Base-by-base conservation (phyloP, 30 jellyfish, hydroid and myxozoan genomes). In the Aurelia aurita region DNA sequence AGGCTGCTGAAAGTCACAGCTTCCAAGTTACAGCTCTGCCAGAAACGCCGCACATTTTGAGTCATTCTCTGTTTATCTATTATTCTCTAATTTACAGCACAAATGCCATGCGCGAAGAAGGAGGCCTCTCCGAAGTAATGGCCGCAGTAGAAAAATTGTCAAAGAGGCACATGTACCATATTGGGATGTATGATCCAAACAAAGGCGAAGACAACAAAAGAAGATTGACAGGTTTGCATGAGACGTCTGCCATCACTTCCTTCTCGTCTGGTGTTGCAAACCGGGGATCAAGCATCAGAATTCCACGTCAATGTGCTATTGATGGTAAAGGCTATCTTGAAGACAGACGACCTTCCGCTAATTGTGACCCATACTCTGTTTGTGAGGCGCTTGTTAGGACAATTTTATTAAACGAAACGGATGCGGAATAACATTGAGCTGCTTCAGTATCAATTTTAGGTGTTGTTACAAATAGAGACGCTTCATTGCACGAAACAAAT, bases 161-260 rank as follows among this genome's bases (percentile, higher is more conserved):
- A 18, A 49, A 31, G 22, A 47, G 96, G 11, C 98, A 91, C 74
- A 90, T 77, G 22, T 85, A 79, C 60, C 98, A 91, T 82, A 84
- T 91, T 31, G 45, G 45, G 62, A 71, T 62, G 89, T 91, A 91
- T 77, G 98, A 91, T 66, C 98, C 98, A 43, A 73, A 60, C 23
- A 80, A 61, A 18, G 98, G 98, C 23, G 86, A 67, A 27, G 98
- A 91, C 64, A 91, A 91, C 84, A 95, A 72, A 39, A 44, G 98
- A 59, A 65, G 93, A 49, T 27, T 89, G 90, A 89, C 97, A 2
- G 97, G 97, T 14, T 64, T 78, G 0, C 93, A 80, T 62, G 97
- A 89, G 77, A 89, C 97, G 15, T 80, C 97, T 8, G 26, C 49
- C 69, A 89, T 89, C 72, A 59, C 63, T 25, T 54, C 67, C 14